phyloP scores from a whole-genome alignment of 2,888 invertebrate species.

The Conus canariensis region DNA sequence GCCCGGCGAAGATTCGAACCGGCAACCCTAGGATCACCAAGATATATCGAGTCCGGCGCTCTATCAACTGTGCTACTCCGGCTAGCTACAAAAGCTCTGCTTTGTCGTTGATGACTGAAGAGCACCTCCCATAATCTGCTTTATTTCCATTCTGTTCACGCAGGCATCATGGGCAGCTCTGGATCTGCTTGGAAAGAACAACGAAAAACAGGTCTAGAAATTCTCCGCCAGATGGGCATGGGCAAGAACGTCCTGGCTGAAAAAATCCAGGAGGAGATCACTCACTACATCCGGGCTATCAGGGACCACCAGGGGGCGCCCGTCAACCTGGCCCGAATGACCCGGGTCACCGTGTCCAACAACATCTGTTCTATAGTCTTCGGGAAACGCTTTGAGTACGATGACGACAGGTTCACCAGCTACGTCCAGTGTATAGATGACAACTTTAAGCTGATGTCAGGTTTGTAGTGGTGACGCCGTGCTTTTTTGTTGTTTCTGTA shows the following conservation, averaged over 20 bases:
- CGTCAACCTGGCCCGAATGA: not conserved
- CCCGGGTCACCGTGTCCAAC: slow-evolving; percentile 1
- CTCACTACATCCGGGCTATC: slow-evolving; percentile 4
- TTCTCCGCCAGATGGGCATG: slow-evolving; percentile 11
- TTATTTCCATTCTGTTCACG: not conserved
- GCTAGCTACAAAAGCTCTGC: too few species aligned
- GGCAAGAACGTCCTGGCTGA: slow-evolving; percentile 29
- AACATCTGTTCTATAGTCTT: slow-evolving; percentile 27
- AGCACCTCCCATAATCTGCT: too few species aligned
- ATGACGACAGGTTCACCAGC: not conserved
- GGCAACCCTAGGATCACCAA: too few species aligned
- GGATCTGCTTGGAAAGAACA: not conserved
- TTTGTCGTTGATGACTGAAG: too few species aligned
- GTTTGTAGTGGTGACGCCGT: not conserved
- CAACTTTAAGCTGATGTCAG: not conserved
- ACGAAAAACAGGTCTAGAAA: slow-evolving; percentile 5
- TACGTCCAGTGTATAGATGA: not conserved
- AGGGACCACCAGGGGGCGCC: not conserved
- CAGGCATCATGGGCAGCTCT: not conserved
- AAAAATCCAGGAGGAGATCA: slow-evolving; percentile 19
- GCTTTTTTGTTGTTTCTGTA: not conserved
- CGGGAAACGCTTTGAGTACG: slow-evolving; percentile 17
- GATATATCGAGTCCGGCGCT: too few species aligned
- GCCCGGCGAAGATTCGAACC: too few species aligned
- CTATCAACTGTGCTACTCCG: too few species aligned